A percentile compares a stretch with the other conserved stretches of the same genome.
phyloP scores from a whole-genome alignment of 30 jellyfish, hydroid and myxozoan genomes.

The Clytia hemisphaerica region DNA sequence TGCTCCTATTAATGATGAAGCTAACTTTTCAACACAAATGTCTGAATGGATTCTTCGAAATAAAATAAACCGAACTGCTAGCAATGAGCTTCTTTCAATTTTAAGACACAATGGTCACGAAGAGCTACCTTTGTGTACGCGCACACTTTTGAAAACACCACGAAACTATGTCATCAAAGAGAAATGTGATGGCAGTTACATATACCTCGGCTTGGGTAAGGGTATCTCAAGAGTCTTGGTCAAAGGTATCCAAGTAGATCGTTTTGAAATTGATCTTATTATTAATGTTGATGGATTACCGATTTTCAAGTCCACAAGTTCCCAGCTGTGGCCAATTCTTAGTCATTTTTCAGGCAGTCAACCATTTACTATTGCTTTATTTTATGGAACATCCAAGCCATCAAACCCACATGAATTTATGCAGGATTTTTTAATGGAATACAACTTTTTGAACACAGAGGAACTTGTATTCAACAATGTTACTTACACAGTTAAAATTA shows the following conservation, averaged over 20 bases:
- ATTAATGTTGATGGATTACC: slow-evolving; percentile 12
- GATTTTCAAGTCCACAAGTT: slow-evolving; percentile 8
- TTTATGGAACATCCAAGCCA: slow-evolving; percentile 25
- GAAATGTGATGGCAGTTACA: neutral
- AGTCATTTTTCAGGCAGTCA: neutral
- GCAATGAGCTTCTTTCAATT: neutral
- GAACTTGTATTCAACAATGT: no score
- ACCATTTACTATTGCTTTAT: slow-evolving; percentile 17
- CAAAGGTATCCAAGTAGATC: neutral
- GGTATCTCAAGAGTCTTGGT: neutral
- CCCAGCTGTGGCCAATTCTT: slow-evolving; percentile 21
- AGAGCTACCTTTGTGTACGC: neutral
- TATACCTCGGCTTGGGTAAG: neutral
- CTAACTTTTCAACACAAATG: no score
- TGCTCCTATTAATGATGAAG: no score
- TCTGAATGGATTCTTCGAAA: neutral
- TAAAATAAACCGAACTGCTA: neutral
- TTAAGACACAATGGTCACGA: slow-evolving; percentile 13
- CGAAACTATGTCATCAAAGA: neutral
- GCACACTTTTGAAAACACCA: slow-evolving; percentile 11
- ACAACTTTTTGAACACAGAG: neutral
- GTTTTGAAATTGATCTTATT: neutral
- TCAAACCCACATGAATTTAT: neutral
- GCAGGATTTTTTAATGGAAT: slow-evolving; percentile 5
- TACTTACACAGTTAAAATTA: neutral